Conservation (phyloP, 2,797 vertebrate species). For the Rhodeus uyekii region DNA sequence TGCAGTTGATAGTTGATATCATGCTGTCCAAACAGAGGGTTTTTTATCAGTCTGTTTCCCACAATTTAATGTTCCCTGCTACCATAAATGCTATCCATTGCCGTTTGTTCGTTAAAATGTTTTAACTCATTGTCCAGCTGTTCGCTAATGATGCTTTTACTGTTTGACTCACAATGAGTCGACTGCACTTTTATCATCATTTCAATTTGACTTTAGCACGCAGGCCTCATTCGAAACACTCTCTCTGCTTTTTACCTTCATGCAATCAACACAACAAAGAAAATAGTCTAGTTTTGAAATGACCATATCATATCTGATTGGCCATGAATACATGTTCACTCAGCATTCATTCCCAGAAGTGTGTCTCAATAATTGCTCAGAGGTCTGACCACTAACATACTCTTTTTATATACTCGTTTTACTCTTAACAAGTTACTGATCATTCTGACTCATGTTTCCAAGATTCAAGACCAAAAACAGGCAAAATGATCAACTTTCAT, state of each 20-base stretch:
- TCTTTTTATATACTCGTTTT: no score
- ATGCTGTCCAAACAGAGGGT: background rate
- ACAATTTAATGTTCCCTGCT: background rate
- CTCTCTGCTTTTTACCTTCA: conserved; percentile 22
- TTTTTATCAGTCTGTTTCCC: background rate
- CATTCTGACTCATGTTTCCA: conserved; percentile 52
- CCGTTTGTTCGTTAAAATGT: background rate
- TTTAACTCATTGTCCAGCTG: conserved; percentile 8
- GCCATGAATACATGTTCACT: background rate
- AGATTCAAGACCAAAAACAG: no score
- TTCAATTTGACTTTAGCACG: conserved; percentile 7
- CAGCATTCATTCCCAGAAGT: background rate
- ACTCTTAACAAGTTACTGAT: conserved; percentile 11
- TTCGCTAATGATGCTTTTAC: conserved; percentile 9
- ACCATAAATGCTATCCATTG: background rate
- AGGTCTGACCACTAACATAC: conserved; percentile 1
- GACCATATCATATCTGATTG: conserved; percentile 9
- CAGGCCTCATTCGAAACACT: conserved; percentile 2
- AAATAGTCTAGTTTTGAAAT: background rate
- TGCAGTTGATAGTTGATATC: background rate
- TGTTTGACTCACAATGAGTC: conserved; percentile 4
- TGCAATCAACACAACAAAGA: background rate
- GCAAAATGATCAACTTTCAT: no score
- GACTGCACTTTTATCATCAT: background rate
- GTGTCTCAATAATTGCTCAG: background rate